A percentile compares a stretch with the other conserved stretches of the same genome.
Evolutionary conservation across 92 coral and sea anemone genomes (phyloP).

Genomic region (Micromussa lordhowensis): DNA sequence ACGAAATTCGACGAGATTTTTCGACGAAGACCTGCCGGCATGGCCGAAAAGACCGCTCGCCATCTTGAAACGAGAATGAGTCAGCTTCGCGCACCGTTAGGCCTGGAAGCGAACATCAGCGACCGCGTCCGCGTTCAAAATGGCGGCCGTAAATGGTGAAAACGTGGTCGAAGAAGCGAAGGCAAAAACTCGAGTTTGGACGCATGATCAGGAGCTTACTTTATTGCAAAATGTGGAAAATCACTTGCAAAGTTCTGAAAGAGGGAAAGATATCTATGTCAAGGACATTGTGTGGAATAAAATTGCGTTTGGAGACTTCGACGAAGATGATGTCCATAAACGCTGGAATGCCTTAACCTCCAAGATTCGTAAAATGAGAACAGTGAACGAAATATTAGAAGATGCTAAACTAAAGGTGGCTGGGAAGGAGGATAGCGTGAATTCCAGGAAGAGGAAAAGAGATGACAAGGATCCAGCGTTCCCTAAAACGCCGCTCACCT

Average conservation of each 20-base stretch:
- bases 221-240: slow-evolving; percentile 53
- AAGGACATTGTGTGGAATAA: slow-evolving; percentile 59
- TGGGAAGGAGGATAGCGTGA: background rate
- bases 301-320: slow-evolving; percentile 42
- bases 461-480: slow-evolving; percentile 25
- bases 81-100: slow-evolving; percentile 6
- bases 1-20: slow-evolving; percentile 95
- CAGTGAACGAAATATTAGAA: slow-evolving; percentile 60
- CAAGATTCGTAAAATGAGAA: slow-evolving; percentile 63
- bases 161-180: background rate
- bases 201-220: slow-evolving; percentile 32
- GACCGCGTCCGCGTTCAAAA: slow-evolving; percentile 29
- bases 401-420: slow-evolving; percentile 40
- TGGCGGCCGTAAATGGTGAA: slow-evolving; percentile 24
- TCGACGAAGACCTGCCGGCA: slow-evolving; percentile 77
- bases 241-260: slow-evolving; percentile 14
- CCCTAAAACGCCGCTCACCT: slow-evolving; percentile 55
- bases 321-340: slow-evolving; percentile 39
- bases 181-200: slow-evolving; percentile 36
- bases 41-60: slow-evolving; percentile 91
- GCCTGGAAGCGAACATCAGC: slow-evolving; percentile 31
- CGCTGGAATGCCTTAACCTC: slow-evolving; percentile 51
- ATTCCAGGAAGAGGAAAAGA: slow-evolving; percentile 31
- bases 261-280: slow-evolving; percentile 35
- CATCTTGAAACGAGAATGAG: slow-evolving; percentile 71